These are phyloP conservation scores for Tenthredo mesomela DNA, from an alignment of 2,888 invertebrate species.

Conservation along the genomic window DNA sequence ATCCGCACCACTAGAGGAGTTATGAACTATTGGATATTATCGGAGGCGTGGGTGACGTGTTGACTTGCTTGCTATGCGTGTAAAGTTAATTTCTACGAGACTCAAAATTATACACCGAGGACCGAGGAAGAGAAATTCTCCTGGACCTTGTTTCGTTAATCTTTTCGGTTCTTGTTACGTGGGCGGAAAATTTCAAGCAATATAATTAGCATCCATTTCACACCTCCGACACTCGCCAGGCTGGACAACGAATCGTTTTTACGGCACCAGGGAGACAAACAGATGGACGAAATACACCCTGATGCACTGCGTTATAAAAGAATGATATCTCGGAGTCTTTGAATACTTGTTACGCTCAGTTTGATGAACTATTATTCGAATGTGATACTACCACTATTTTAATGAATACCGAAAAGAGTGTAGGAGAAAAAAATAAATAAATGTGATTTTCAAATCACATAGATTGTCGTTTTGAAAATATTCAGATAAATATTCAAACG, in stretches of 20 bases:
- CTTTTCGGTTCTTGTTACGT: background rate
- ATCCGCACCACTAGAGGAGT: conserved; percentile 34
- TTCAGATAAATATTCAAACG: background rate
- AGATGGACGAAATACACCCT: background rate
- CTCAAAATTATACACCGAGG: background rate
- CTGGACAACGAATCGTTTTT: background rate
- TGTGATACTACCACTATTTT: background rate
- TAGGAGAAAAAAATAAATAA: background rate
- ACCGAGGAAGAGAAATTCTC: conserved; percentile 11
- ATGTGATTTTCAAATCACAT: conserved; percentile 21
- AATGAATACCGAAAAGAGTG: background rate
- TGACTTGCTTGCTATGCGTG: conserved; percentile 31
- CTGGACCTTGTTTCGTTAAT: conserved; percentile 10
- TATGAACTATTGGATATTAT: conserved; percentile 52
- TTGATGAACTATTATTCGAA: conserved; percentile 19
- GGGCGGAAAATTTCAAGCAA: background rate
- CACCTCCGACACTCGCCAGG: background rate
- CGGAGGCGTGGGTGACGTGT: conserved; percentile 37
- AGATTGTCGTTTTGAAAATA: background rate
- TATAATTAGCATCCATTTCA: conserved; percentile 7
- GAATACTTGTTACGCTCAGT: background rate
- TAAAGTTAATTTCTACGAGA: conserved; percentile 1
- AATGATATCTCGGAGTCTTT: background rate
- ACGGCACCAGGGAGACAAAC: background rate
- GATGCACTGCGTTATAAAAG: background rate